Conservation (phyloP, 2,888 invertebrate species). For the Dastarcus helophoroides region DNA sequence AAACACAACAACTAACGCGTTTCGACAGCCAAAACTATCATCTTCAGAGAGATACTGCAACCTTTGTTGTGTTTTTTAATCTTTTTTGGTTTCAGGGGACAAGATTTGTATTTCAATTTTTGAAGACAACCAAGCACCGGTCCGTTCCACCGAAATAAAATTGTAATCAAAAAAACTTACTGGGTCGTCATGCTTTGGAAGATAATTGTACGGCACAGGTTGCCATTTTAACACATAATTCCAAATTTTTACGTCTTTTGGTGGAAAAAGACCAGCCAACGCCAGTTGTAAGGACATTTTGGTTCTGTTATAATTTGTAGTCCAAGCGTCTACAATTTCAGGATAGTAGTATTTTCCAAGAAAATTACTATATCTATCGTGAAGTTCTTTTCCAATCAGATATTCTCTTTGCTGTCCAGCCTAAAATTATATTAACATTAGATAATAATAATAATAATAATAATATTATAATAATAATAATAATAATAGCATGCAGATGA, state of each 20-base stretch:
- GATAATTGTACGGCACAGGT: conserved; percentile 60
- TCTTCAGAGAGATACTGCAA: no score
- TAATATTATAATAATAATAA: background rate
- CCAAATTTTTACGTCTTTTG: conserved; percentile 44
- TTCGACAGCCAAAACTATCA: no score
- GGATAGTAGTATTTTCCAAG: conserved; percentile 47
- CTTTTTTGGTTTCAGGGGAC: no score
- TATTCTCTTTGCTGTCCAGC: conserved; percentile 32
- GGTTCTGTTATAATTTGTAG: conserved; percentile 59
- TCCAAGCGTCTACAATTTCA: conserved; percentile 46
- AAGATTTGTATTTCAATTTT: no score
- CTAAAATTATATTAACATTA: conserved; percentile 17
- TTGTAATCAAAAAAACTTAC: no score
- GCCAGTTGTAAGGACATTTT: conserved; percentile 58
- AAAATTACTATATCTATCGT: conserved; percentile 48
- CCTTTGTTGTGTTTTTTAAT: no score
- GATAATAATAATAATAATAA: conserved; percentile 1
- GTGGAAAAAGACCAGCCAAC: conserved; percentile 57
- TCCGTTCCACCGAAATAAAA: no score
- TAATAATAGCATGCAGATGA: no score
- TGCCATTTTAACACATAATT: conserved; percentile 52
- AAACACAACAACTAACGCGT: no score
- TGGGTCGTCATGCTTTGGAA: conserved; percentile 31
- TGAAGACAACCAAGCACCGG: no score
- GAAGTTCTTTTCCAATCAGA: conserved; percentile 48